These are phyloP conservation scores for Chrysogorgia sp. DNA, from an alignment of 92 coral and sea anemone species.

Conservation along the genomic window DNA sequence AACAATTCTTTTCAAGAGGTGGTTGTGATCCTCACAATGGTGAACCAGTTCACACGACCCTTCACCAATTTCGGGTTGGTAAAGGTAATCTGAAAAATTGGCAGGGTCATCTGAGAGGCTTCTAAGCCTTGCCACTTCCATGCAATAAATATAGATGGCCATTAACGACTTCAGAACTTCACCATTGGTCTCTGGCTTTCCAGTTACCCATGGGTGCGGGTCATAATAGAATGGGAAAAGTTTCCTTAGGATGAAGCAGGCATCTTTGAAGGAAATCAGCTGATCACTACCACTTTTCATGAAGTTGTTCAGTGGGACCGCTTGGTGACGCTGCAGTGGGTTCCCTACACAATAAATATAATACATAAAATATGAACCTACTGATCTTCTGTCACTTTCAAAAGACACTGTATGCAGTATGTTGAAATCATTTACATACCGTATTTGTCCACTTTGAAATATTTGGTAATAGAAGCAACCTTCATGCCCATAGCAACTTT, in stretches of 20 bases:
- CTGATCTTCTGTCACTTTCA: background rate
- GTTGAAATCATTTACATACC: background rate
- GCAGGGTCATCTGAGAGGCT: too few relatives aligned
- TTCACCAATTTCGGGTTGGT: too few relatives aligned
- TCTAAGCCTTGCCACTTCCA: too few relatives aligned
- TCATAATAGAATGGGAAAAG: conserved; percentile 57
- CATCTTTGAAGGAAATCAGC: conserved; percentile 14
- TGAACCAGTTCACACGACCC: conserved; percentile 53
- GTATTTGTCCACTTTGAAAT: conserved; percentile 12
- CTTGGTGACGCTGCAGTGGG: conserved; percentile 46
- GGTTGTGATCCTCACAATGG: too few relatives aligned
- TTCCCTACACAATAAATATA: conserved; percentile 3
- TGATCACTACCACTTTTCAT: conserved; percentile 17
- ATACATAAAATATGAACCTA: background rate
- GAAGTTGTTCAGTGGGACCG: conserved; percentile 43
- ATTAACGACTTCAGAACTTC: conserved; percentile 68
- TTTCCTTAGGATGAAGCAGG: conserved; percentile 38
- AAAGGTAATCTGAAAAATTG: too few relatives aligned
- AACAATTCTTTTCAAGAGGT: conserved; percentile 49
- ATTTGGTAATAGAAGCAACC: background rate
- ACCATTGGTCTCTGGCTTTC: conserved; percentile 57
- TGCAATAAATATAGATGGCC: conserved; percentile 59
- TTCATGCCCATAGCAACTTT: conserved; percentile 12
- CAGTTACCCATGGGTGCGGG: conserved; percentile 64
- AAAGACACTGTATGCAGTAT: background rate